A percentile compares a stretch with the other conserved stretches of the same genome.
Evolutionary conservation across 2,113 vertebrate species (phyloP).

Genomic region (Suncus etruscus): DNA sequence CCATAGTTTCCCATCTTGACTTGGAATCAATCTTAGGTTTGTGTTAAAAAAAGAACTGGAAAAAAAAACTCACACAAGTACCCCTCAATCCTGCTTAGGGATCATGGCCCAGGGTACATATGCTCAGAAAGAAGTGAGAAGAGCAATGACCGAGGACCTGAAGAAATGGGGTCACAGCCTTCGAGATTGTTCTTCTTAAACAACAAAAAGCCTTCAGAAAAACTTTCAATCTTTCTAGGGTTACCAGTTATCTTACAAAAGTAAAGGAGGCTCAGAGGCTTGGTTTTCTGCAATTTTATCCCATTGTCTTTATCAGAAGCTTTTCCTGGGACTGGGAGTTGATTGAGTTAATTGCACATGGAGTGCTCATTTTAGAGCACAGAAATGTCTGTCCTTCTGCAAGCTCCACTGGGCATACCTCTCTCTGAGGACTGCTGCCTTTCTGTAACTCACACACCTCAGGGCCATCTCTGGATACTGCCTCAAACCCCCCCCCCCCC

Average conservation of each 20-base stretch:
- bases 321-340: background rate
- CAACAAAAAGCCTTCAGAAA: background rate
- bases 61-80: background rate
- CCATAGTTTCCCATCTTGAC: background rate
- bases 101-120: background rate
- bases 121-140: background rate
- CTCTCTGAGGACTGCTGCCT: background rate
- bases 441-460: background rate
- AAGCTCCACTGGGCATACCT: background rate
- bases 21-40: background rate
- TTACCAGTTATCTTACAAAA: background rate
- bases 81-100: background rate
- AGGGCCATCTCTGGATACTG: background rate
- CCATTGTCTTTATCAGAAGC: background rate
- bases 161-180: background rate
- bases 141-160: no score
- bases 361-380: background rate
- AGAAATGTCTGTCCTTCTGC: background rate
- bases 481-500: background rate
- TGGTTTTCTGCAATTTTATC: background rate
- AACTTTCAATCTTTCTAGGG: background rate
- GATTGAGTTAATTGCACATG: background rate
- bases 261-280: background rate
- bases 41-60: background rate
- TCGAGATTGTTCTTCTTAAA: background rate